Base-by-base conservation (phyloP, 1,140 invertebrate genomes). In the Tetramorium simillimum region DNA sequence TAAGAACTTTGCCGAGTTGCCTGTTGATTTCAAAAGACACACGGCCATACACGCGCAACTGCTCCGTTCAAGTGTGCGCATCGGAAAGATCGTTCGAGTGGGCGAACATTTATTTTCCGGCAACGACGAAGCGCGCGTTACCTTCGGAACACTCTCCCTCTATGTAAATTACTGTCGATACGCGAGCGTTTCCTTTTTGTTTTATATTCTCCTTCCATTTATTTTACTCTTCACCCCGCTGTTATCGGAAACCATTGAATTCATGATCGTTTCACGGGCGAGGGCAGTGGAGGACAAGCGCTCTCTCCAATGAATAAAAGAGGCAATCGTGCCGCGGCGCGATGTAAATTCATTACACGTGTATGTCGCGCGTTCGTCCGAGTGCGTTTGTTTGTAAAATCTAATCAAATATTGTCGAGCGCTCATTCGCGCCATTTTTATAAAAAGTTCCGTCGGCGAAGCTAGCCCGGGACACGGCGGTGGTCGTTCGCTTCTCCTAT, bases 181-280 rank as follows among this genome's bases (percentile, higher is more conserved):
- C 53, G 65, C 63, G 80, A 33, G 24, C 24, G 24, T 58, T 84
- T 75, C 80, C 80, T 84, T 84, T 75, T 75, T 60, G 69, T 84
- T 84, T 84, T 84, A 73, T 37, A 84, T 84, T 60, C 28, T 21
- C 69, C 18, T 21, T 14, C 53, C 18, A 12, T 46, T 37, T 33
- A 1, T 33, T 33, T 33, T 33, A 7, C 10, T 2, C 14, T 33
- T 33, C 33, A 28, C 6, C 16, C 40, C 53, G 53, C 46, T 84
- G 53, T 84, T 75, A 84, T 84, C 80, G 80, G 69, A 84, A 84
- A 84, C 80, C 80, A 75, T 84, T 84, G 80, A 84, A 84, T 84
- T 84, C 69, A 84, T 84, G 80, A 75, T 84, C 80, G 80, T 84
- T 84, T 84, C 56, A 28, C 80, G 69, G 80, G 3, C 24, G 69